Evolutionary conservation across 1,140 invertebrate genomes (phyloP).

Genomic region (Andricus grossulariae): DNA sequence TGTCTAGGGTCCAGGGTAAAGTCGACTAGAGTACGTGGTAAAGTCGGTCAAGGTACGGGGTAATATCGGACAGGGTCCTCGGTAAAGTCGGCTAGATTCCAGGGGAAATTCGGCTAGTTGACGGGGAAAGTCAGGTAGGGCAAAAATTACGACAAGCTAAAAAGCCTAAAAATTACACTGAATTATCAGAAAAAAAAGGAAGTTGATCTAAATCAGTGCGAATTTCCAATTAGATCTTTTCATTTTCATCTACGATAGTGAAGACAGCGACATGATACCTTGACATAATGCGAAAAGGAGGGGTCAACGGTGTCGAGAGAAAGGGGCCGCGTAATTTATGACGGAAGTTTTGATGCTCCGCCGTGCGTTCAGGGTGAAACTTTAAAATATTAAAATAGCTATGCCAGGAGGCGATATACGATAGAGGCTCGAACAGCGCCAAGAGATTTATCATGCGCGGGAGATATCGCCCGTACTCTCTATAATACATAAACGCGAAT

Average conservation of each 20-base stretch:
- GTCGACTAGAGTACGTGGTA: too few relatives aligned
- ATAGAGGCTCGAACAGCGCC: conserved; percentile 60
- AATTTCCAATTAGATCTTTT: too few relatives aligned
- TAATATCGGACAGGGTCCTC: too few relatives aligned
- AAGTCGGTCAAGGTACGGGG: too few relatives aligned
- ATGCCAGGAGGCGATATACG: conserved; percentile 52
- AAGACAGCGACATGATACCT: conserved; percentile 15
- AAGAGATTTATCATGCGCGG: conserved; percentile 62
- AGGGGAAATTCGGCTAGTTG: too few relatives aligned
- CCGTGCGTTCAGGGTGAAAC: conserved; percentile 62
- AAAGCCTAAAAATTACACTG: too few relatives aligned
- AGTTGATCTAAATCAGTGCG: too few relatives aligned
- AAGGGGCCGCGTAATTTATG: conserved; percentile 57
- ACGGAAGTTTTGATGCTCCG: conserved; percentile 59
- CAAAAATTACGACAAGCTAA: too few relatives aligned
- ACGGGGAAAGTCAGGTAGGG: too few relatives aligned
- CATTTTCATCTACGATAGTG: background rate
- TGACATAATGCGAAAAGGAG: background rate
- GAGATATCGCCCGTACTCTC: conserved; percentile 44
- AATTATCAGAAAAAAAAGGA: too few relatives aligned
- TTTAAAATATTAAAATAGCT: conserved; percentile 69
- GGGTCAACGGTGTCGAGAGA: conserved; percentile 6
- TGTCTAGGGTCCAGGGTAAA: too few relatives aligned
- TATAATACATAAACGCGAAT: conserved; percentile 29
- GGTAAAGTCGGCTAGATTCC: too few relatives aligned